Percentiles rank a stretch among this genome's conserved stretches.
These are phyloP conservation scores for Rhimphoctona megacephalus DNA, from an alignment of 2,888 invertebrate genomes.

Conservation along the genomic window DNA sequence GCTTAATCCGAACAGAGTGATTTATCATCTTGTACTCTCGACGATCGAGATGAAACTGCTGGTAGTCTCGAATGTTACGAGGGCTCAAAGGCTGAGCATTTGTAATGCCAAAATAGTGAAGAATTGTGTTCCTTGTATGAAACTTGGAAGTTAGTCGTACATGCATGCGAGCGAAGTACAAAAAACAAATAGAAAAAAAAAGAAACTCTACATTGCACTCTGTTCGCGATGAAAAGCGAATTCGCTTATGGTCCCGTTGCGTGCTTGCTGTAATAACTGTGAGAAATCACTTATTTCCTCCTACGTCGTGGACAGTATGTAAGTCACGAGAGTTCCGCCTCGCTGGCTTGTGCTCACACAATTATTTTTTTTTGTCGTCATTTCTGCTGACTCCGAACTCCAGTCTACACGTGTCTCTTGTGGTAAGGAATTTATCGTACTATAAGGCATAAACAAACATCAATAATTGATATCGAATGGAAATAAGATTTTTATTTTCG, in stretches of 20 bases:
- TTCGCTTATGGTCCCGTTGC: constrained; percentile 76
- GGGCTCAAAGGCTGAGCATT: constrained; percentile 34
- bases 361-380: constrained; percentile 55
- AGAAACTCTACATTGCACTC: constrained; percentile 59
- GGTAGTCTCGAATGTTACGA: constrained; percentile 62
- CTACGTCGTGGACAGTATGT: constrained; percentile 25
- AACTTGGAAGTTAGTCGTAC: constrained; percentile 31
- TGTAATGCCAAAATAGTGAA: constrained; percentile 32
- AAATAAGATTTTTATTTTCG: constrained; percentile 7
- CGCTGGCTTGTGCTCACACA: constrained; percentile 56
- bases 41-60: constrained; percentile 60
- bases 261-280: constrained; percentile 74
- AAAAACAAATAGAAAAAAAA: constrained; percentile 5
- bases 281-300: constrained; percentile 72
- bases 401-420: neutral
- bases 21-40: constrained; percentile 72
- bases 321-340: constrained; percentile 63
- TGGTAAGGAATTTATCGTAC: neutral
- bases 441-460: neutral
- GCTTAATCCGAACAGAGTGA: constrained; percentile 77
- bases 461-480: constrained; percentile 13
- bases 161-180: constrained; percentile 10
- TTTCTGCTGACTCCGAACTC: neutral
- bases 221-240: constrained; percentile 74
- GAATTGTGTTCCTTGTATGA: constrained; percentile 3